Evolutionary conservation across 2,797 vertebrate species (phyloP), one percentile per base, ranked within the genome.

Genomic region (Poeciliopsis turneri): DNA sequence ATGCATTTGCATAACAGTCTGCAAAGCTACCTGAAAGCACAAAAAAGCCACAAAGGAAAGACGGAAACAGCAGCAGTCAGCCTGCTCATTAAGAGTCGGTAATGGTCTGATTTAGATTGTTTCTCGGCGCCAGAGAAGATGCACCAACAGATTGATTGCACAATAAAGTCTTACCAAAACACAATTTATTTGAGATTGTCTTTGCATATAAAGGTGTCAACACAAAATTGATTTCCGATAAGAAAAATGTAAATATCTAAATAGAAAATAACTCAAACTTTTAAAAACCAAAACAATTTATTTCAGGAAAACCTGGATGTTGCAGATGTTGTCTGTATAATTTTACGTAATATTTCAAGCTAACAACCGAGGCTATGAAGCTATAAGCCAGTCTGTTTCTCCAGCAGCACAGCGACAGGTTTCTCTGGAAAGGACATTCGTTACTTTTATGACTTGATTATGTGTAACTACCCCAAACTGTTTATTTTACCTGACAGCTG

Each of bases 21-120:
- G 84, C 4, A 43, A 77, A 79, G 61, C 79, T 74, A 84, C 78
- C 72, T 84, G 78, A 79, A 80, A 70, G 68, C 83, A 75, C 89
- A 71, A 78, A 72, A 82, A 70, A 71, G 76, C 79, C 79, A 30
- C 76, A 1, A n/a, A 85, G 82, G 75, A 75, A 41, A 82, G 66
- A n/a, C 36, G 72, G 72, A 82, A 72, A 82, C 51, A 80, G 84
- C 75, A 83, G 84, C 88, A 46, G 70, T 75, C 57, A 76, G 81
- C 72, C 43, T 5, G 5, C 73, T 86, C 84, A 84, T 89, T 84
- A 87, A 68, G 79, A 81, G 80, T 86, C 79, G 70, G 84, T 88
- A 84, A 46, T 76, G 80, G 25, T 84, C 84, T 84, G 77, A 84
- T 89, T 89, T 79, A 86, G 75, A 76, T 80, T 3, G 20, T 72